Evolutionary conservation across 2,797 vertebrate genomes (phyloP).

Genomic region (Silurus lanzhouensis): DNA sequence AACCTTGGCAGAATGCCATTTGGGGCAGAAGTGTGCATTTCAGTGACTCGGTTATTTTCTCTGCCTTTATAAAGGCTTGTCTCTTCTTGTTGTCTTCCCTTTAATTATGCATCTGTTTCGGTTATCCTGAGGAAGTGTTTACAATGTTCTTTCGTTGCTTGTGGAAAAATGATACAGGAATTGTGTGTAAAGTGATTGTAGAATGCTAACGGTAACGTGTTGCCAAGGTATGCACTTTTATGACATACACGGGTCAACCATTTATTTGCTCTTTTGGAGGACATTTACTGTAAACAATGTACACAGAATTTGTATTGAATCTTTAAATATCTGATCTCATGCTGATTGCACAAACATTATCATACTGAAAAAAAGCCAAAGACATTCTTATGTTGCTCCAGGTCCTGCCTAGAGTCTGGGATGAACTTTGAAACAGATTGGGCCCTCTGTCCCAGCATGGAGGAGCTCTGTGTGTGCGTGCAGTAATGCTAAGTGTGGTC

Average conservation of each 20-base stretch:
- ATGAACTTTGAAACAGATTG: slow-evolving; percentile 29
- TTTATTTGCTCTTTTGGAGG: slow-evolving; percentile 1
- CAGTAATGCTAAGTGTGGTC: background rate
- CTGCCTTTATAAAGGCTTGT: background rate
- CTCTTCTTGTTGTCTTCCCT: background rate
- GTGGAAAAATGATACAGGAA: background rate
- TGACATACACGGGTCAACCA: background rate
- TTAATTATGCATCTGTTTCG: background rate
- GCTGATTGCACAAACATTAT: slow-evolving; percentile 26
- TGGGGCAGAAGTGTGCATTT: slow-evolving; percentile 7
- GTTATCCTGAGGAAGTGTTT: slow-evolving; percentile 23
- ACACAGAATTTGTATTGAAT: slow-evolving; percentile 3
- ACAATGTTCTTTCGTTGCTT: background rate
- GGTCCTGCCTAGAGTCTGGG: background rate
- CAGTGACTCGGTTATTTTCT: background rate
- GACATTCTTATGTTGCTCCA: slow-evolving; percentile 7
- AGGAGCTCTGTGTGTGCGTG: background rate
- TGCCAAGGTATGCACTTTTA: background rate
- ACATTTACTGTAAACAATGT: background rate
- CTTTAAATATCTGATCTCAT: slow-evolving; percentile 23
- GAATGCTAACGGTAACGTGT: background rate
- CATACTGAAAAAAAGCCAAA: background rate
- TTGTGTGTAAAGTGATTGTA: background rate
- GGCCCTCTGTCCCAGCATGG: slow-evolving; percentile 13
- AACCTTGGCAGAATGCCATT: slow-evolving; percentile 38